Evolutionary conservation across 2,888 invertebrate species (phyloP).

Genomic region (Eremobia ochroleuca): DNA sequence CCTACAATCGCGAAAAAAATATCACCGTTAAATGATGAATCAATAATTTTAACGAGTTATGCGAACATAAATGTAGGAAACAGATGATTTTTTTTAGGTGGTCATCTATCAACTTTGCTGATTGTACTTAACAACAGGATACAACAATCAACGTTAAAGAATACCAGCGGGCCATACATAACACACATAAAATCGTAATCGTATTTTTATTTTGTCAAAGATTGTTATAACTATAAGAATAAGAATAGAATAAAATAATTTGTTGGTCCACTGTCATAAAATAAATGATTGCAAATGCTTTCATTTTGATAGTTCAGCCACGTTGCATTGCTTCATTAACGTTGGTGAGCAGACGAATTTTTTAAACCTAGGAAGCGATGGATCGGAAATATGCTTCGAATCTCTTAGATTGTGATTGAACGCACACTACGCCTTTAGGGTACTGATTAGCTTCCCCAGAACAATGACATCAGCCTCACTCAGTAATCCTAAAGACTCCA

Average conservation of each 20-base stretch:
- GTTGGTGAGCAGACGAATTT: neutral
- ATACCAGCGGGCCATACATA: constrained; percentile 24
- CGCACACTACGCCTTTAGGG: neutral
- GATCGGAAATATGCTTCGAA: neutral
- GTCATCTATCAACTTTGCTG: neutral
- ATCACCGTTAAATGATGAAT: too few species aligned
- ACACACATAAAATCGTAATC: neutral
- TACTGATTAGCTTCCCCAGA: constrained; percentile 41
- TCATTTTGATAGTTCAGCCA: neutral
- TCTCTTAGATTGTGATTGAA: neutral
- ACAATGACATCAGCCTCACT: constrained; percentile 60
- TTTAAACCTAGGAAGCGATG: neutral
- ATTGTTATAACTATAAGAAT: too few species aligned
- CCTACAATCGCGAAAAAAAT: too few species aligned
- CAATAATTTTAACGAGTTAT: too few species aligned
- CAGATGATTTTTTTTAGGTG: too few species aligned
- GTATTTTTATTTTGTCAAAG: neutral
- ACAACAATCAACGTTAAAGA: constrained; percentile 13
- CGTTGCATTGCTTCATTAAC: neutral
- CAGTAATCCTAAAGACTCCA: constrained; percentile 41
- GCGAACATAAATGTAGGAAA: too few species aligned
- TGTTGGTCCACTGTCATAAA: neutral
- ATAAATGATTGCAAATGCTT: neutral
- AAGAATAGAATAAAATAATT: too few species aligned
- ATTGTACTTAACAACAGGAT: neutral